Evolutionary conservation across 92 coral and sea anemone genomes (phyloP).

Genomic region (Umimayanthus kanabou): DNA sequence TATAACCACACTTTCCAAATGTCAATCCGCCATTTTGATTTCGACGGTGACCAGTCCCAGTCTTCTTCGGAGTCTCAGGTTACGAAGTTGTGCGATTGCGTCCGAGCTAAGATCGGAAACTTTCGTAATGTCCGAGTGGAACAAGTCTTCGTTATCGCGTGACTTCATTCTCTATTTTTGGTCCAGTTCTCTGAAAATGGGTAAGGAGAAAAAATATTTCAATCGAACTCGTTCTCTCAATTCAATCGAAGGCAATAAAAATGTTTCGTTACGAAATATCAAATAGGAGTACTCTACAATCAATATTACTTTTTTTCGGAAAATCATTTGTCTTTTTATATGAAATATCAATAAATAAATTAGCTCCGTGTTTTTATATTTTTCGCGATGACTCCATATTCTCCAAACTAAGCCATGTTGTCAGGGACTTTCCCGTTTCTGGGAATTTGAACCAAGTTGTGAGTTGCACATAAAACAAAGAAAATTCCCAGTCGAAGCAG

Average conservation of each 20-base stretch:
- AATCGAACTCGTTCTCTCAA: not conserved
- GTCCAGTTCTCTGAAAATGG: not conserved
- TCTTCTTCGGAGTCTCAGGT: not conserved
- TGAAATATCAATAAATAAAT: not conserved
- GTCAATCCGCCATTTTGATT: constrained; percentile 29
- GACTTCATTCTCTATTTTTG: constrained; percentile 21
- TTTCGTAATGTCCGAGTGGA: constrained; percentile 1
- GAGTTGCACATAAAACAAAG: no score
- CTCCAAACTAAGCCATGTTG: constrained; percentile 11
- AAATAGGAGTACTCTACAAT: not conserved
- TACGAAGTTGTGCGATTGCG: not conserved
- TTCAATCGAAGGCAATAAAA: no score
- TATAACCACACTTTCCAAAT: no score
- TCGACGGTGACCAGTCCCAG: not conserved
- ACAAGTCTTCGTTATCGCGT: not conserved
- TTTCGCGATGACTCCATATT: not conserved
- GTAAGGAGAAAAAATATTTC: not conserved
- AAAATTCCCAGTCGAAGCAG: not conserved
- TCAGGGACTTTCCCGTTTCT: constrained; percentile 35
- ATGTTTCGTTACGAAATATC: not conserved
- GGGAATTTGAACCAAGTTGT: not conserved
- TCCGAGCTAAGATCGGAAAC: constrained; percentile 11
- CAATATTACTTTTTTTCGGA: not conserved
- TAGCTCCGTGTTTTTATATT: not conserved
- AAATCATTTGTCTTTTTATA: no score